Evolutionary conservation across 2,113 vertebrate species (phyloP).

Genomic region (Chaetodon auriga): DNA sequence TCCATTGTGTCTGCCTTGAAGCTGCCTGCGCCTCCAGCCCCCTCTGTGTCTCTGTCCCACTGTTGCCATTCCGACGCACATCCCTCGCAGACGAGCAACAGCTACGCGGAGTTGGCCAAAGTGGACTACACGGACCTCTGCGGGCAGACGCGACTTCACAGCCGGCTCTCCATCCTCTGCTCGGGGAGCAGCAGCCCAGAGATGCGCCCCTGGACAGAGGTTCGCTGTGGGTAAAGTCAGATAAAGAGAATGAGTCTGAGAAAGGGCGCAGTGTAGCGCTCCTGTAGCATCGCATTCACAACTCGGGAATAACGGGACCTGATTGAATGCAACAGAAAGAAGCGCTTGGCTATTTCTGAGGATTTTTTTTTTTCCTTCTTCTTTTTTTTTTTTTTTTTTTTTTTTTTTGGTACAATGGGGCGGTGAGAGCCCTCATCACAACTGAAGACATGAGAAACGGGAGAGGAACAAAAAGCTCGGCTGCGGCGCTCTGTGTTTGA

Average conservation of each 20-base stretch:
- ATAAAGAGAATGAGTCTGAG: conserved; percentile 60
- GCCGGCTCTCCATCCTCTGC: background rate
- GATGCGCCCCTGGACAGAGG: conserved; percentile 67
- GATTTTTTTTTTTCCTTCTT: background rate
- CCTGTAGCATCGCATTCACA: conserved; percentile 17
- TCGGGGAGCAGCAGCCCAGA: conserved; percentile 9
- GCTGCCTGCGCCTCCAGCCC: conserved; percentile 24
- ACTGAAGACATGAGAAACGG: conserved; percentile 60
- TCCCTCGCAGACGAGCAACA: conserved; percentile 81
- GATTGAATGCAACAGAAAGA: conserved; percentile 40
- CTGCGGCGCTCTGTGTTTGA: conserved; percentile 67
- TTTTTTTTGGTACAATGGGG: conserved; percentile 33
- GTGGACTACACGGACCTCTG: conserved; percentile 40
- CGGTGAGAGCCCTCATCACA: conserved; percentile 31
- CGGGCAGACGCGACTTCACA: background rate
- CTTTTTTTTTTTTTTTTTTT: background rate
- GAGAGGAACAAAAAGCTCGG: conserved; percentile 63
- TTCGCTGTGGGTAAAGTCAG: conserved; percentile 56
- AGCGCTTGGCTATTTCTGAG: background rate
- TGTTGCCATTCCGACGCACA: conserved; percentile 83
- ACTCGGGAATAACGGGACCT: conserved; percentile 47
- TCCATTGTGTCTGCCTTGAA: background rate
- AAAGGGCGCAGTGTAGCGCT: conserved; percentile 55
- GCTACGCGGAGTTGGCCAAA: conserved; percentile 69
- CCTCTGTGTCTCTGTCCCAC: conserved; percentile 52